Percentiles rank a stretch among this genome's conserved stretches.
These are phyloP conservation scores for Pygoscelis adeliae DNA, from an alignment of 2,113 vertebrate genomes.

Conservation along the genomic window DNA sequence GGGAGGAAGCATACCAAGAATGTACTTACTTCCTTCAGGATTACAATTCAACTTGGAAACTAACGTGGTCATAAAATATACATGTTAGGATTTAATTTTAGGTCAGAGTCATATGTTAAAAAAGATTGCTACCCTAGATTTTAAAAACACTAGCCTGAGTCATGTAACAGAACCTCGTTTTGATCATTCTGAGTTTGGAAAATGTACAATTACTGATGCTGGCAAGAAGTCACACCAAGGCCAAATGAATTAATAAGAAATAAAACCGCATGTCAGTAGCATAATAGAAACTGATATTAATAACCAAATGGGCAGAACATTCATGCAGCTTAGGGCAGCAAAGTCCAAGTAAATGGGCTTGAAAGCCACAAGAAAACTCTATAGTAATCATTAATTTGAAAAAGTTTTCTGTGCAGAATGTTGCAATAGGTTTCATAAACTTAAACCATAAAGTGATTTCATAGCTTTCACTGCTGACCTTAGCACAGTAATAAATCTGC, in stretches of 20 bases:
- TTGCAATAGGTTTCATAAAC: background rate
- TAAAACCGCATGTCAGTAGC: background rate
- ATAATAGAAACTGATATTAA: constrained; percentile 36
- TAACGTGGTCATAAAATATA: background rate
- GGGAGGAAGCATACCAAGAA: background rate
- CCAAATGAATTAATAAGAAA: constrained; percentile 35
- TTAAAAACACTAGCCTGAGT: background rate
- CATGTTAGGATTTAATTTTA: background rate
- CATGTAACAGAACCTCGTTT: background rate
- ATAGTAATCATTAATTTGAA: background rate
- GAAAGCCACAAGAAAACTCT: background rate
- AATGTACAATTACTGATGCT: constrained; percentile 13
- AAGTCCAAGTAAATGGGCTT: background rate
- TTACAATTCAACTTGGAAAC: constrained; percentile 23
- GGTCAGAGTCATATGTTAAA: background rate
- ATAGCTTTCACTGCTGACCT: background rate
- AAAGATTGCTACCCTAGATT: background rate
- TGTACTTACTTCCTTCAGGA: background rate
- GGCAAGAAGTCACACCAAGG: constrained; percentile 19
- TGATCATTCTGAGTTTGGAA: constrained; percentile 15
- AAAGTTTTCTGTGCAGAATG: background rate
- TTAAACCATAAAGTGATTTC: background rate
- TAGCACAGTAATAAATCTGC: background rate
- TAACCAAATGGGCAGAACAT: background rate
- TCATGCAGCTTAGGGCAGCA: background rate